These are phyloP conservation scores for Gari tellinella DNA, from an alignment of 2,888 invertebrate genomes.

Conservation along the genomic window DNA sequence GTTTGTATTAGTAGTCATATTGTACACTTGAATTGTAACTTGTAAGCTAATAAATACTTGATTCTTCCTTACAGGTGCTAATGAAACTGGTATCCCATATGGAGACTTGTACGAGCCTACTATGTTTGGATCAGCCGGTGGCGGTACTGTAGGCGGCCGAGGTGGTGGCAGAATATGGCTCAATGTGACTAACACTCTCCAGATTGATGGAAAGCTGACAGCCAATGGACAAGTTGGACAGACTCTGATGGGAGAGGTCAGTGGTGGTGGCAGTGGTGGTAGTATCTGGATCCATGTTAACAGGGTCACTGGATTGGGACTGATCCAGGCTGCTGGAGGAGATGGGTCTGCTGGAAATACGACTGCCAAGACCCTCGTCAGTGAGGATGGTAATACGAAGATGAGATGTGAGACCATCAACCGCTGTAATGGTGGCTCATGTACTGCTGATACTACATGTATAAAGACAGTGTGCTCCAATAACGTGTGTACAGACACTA, in stretches of 20 bases:
- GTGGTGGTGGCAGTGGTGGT: conserved; percentile 76
- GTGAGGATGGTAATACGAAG: conserved; percentile 14
- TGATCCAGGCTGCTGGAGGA: conserved; percentile 62
- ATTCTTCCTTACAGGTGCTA: conserved; percentile 30
- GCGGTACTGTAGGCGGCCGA: conserved; percentile 67
- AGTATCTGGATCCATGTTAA: conserved; percentile 71
- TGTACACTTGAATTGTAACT: too few species aligned
- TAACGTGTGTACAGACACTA: conserved; percentile 11
- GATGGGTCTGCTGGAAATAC: conserved; percentile 46
- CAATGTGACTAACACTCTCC: conserved; percentile 73
- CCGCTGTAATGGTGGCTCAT: conserved; percentile 22
- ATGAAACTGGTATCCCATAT: conserved; percentile 63
- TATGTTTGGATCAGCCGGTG: conserved; percentile 73
- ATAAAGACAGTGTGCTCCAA: conserved; percentile 14
- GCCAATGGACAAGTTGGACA: conserved; percentile 65
- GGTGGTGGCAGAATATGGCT: conserved; percentile 76
- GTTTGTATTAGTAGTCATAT: too few species aligned
- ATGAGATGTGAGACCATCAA: conserved; percentile 28
- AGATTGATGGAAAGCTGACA: conserved; percentile 70
- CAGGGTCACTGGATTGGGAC: conserved; percentile 68
- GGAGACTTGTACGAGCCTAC: conserved; percentile 73
- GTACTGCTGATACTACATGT: conserved; percentile 25
- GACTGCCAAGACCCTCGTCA: conserved; percentile 20
- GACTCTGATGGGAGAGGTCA: conserved; percentile 33
- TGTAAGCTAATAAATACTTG: too few species aligned